A percentile compares a stretch with the other conserved stretches of the same genome.
These are phyloP conservation scores for Cynocephalus volans DNA, from an alignment of 2,113 vertebrate species.

Conservation along the genomic window DNA sequence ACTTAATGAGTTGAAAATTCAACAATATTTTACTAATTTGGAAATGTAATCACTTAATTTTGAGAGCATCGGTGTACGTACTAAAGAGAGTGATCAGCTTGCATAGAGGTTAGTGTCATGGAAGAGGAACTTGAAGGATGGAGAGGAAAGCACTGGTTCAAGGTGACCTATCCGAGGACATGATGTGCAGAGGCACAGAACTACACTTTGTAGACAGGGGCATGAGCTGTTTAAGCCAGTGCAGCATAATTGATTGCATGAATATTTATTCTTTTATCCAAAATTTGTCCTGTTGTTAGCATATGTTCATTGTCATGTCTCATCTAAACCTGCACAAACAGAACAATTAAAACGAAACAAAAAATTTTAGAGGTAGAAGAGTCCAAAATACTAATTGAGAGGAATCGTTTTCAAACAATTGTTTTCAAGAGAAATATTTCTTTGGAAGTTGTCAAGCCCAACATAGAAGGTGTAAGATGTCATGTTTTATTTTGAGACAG, in stretches of 20 bases:
- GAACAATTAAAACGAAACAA: neutral
- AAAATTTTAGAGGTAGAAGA: neutral
- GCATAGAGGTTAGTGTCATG: neutral
- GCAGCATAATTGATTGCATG: neutral
- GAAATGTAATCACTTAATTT: neutral
- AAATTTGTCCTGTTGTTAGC: neutral
- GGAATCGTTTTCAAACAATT: neutral
- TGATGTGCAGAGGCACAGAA: neutral
- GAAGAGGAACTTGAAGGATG: neutral
- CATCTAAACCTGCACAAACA: neutral
- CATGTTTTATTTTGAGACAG: neutral
- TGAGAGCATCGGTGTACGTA: accelerated
- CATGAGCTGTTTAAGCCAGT: too few species aligned
- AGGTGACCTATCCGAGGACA: neutral
- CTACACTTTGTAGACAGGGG: neutral
- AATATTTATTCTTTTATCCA: neutral
- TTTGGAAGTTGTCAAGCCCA: neutral
- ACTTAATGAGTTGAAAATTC: neutral
- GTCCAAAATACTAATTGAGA: neutral
- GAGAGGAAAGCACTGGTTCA: neutral
- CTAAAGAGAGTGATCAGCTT: neutral
- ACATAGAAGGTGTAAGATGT: neutral
- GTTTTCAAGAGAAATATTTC: neutral
- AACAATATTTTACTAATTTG: neutral
- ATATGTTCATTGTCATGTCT: neutral